Evolutionary conservation across 2,113 vertebrate genomes (phyloP).

Genomic region (Aegotheles bennettii): DNA sequence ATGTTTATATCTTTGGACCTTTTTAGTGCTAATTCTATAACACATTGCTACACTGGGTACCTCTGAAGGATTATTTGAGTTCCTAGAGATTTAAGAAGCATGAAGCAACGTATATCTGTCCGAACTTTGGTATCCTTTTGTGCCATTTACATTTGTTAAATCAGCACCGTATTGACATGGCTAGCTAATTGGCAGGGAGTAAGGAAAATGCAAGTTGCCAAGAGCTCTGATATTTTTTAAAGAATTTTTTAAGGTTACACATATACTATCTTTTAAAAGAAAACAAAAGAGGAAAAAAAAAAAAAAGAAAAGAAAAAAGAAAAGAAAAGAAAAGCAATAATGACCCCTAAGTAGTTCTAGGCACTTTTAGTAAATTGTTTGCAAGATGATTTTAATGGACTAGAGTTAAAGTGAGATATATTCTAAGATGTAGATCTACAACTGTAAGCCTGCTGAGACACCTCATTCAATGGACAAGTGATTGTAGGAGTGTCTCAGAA

Average conservation of each 20-base stretch:
- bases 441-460: conserved; percentile 44
- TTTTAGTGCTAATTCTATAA: conserved; percentile 77
- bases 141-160: conserved; percentile 74
- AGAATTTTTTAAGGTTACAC: conserved; percentile 76
- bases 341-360: conserved; percentile 76
- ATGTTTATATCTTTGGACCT: conserved; percentile 80
- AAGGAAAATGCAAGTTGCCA: conserved; percentile 77
- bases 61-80: conserved; percentile 71
- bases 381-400: conserved; percentile 73
- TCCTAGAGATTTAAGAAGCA: conserved; percentile 68
- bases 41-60: conserved; percentile 80
- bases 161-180: conserved; percentile 69
- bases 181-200: conserved; percentile 80
- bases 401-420: conserved; percentile 59
- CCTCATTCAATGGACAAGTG: conserved; percentile 38
- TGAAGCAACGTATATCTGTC: conserved; percentile 67
- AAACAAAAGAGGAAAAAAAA: conserved; percentile 53
- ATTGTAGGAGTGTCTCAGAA: conserved; percentile 63
- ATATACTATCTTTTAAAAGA: conserved; percentile 78
- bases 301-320: conserved; percentile 4
- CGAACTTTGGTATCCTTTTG: conserved; percentile 71
- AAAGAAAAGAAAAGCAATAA: conserved; percentile 76
- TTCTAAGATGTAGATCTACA: conserved; percentile 51
- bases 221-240: conserved; percentile 81
- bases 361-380: conserved; percentile 80